Base-by-base conservation (phyloP, 2,888 invertebrate genomes). In the Trimorus sp. region DNA sequence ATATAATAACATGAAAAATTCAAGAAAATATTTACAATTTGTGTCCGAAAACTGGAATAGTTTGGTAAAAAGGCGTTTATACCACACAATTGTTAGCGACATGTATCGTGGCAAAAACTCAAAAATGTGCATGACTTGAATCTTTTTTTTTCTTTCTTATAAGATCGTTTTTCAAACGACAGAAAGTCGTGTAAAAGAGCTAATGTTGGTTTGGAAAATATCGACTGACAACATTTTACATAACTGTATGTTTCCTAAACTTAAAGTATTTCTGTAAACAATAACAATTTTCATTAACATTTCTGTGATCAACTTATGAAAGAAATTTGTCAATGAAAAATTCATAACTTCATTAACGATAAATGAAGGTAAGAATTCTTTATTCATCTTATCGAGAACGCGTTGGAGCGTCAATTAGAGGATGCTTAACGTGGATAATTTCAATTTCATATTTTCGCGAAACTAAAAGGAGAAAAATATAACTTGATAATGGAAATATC, bases 401-500 rank as follows among this genome's bases (percentile, higher is more conserved):
- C 49, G 14, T 26, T 11, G 9, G 11, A 36, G n/a, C 48, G n/a
- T 51, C 40, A 59, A 70, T 70, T 73, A 62, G 14, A 14, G 14
- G 36, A 63, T 62, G 15, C 49, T 60, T 54, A 45, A n/a, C n/a
- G n/a, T n/a, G n/a, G n/a, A n/a, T n/a, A 62, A 59, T 62, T 65
- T 38, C 51, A 65, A 15, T 51, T 62, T 62, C 16, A 63, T 71
- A 45, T 62, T 45, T 62, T 48, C 36, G 8, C n/a, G 15, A 12
- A 59, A 60, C 42, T 48, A 37, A 56, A 40, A 37, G 42, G 7
- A 65, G 56, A 54, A 58, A 49, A 74, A 37, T 74, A 37, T 56
- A 63, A 74, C n/a, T 66, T 59, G 9, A 66, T 66, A 74, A 74
- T 66, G 12, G 40, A 74, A 74, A 66, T 66, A 74, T 66, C 65